Evolutionary conservation across 37 sponge, comb jelly and placozoan species (phyloP).

Genomic region (Cliona cf. orientalis): DNA sequence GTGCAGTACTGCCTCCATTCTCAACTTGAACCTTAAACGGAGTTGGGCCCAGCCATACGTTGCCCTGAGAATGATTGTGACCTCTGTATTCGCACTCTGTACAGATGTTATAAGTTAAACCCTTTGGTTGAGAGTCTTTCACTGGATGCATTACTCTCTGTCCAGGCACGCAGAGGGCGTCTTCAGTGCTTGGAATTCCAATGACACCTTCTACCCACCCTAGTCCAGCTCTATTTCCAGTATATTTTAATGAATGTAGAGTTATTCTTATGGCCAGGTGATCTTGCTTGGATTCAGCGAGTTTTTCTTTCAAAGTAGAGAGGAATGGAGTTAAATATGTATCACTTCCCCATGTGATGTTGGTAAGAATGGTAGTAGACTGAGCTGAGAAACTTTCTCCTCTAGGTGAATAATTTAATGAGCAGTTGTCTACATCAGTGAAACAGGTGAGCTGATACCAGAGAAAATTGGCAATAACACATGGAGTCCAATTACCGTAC

Average conservation of each 20-base stretch:
- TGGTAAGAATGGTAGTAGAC: constrained; percentile 15
- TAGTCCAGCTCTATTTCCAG: constrained; percentile 1
- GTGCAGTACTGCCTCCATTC: too few species aligned
- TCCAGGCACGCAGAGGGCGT: constrained; percentile 33
- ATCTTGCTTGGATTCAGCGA: too few species aligned
- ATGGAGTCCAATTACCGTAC: constrained; percentile 34
- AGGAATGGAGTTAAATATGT: not conserved
- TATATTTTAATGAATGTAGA: constrained; percentile 23
- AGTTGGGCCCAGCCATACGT: constrained; percentile 31
- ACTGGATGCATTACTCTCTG: constrained; percentile 4
- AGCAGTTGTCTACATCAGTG: not conserved
- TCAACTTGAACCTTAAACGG: constrained; percentile 36
- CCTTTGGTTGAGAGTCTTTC: too few species aligned
- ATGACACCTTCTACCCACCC: constrained; percentile 42
- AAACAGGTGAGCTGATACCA: constrained; percentile 23
- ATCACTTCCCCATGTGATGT: constrained; percentile 17
- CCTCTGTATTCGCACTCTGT: too few species aligned
- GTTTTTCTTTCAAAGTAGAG: too few species aligned
- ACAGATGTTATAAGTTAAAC: too few species aligned
- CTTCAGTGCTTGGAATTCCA: constrained; percentile 20
- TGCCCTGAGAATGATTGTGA: not conserved
- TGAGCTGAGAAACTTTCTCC: too few species aligned
- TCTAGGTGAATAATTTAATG: too few species aligned
- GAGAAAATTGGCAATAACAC: constrained; percentile 20
- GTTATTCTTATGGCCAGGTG: constrained; percentile 11